Evolutionary conservation across 2,113 vertebrate genomes (phyloP).

Genomic region (Aythya baeri): DNA sequence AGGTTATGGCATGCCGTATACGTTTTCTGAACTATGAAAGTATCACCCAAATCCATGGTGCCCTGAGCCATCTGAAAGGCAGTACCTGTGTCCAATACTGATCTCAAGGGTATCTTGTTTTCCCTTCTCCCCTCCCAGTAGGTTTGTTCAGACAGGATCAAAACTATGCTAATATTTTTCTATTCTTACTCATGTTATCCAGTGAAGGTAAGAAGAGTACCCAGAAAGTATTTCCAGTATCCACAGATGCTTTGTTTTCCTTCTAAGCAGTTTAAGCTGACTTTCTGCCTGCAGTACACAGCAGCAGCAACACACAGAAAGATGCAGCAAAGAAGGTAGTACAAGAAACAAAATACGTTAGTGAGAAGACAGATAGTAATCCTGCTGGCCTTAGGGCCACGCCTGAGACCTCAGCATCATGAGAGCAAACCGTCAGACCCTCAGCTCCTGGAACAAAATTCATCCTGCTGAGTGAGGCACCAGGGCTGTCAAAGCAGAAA

Average conservation of each 20-base stretch:
- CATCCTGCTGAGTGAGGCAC: neutral
- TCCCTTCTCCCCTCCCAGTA: neutral
- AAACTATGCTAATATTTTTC: neutral
- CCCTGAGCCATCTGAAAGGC: neutral
- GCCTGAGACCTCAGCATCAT: neutral
- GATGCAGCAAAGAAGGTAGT: neutral
- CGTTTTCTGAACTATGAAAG: neutral
- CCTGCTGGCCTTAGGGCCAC: neutral
- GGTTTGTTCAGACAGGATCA: neutral
- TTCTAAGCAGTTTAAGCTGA: neutral
- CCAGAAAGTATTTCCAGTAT: neutral
- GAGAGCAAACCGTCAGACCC: neutral
- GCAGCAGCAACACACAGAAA: neutral
- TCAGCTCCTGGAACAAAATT: neutral
- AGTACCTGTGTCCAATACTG: neutral
- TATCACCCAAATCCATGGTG: neutral
- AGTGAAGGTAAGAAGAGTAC: neutral
- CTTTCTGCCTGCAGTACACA: neutral
- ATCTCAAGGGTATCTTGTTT: neutral
- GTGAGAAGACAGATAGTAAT: neutral
- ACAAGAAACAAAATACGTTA: neutral
- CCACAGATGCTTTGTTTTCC: neutral
- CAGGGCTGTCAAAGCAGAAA: rapidly evolving
- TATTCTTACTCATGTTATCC: neutral
- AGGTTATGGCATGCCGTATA: neutral